Evolutionary conservation across 2,113 vertebrate species (phyloP), one percentile per base, ranked within the genome.

Genomic region (Sula dactylatra): DNA sequence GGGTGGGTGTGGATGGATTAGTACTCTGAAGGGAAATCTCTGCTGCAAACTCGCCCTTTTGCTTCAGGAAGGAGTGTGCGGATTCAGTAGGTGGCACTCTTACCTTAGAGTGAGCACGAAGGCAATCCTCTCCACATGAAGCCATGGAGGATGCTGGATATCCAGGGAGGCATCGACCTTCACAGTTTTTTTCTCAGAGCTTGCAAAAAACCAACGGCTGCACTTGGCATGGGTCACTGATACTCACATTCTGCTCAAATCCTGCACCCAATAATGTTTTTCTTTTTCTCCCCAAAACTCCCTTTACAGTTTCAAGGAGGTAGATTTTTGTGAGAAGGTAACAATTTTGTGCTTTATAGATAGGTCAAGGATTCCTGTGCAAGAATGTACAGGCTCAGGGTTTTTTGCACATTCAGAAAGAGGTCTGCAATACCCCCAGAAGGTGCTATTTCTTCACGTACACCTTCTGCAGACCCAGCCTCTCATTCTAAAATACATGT

Each of bases 31-130:
- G 55, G 66, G 70, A 82, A 87, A 89, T 34, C 61, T 44, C 52
- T 50, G 1, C 32, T 16, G 45, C 5, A 4, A 92, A 4, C 42
- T 70, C 3, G 0, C 26, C 47, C 3, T 87, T 27, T 34, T 27
- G 58, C 44, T n/a, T n/a, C n/a, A 62, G 38, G 79, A 52, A 82
- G n/a, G 10, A 24, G 16, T 1, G 10, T 11, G 49, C 44, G 45
- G 26, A 13, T n/a, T 95, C 89, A 91, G 89, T 52, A 96, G 93
- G 87, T 95, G 96, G 93, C 95, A 95, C 93, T 95, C n/a, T 80
- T 5, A 58, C 79, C 74, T 47, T 61, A 74, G 58, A 29, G 50
- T 5, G 44, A 59, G 40, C 45, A 17, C 24, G 2, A 3, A 77
- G 70, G 19, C 44, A 77, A 29, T 7, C 17, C 26, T 22, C 52